A percentile compares a stretch with the other conserved stretches of the same genome.
Evolutionary conservation across 2,888 invertebrate species (phyloP).

Genomic region (Anorthoa munda): DNA sequence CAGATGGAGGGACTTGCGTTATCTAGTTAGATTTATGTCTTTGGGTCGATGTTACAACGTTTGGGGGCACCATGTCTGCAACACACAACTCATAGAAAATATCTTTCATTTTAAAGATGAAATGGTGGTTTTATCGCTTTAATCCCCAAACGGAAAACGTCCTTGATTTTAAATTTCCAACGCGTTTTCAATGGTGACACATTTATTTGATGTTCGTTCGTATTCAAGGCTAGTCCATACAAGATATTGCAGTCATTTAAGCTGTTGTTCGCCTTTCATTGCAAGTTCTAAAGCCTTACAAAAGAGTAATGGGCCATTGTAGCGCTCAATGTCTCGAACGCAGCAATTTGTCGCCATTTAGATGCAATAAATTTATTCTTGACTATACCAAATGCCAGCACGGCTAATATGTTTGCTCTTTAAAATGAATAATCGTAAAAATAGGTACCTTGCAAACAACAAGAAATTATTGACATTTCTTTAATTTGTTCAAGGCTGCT

Average conservation of each 20-base stretch:
- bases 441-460: background rate
- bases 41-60: too few species aligned
- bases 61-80: too few species aligned
- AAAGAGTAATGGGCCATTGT: slow-evolving; percentile 56
- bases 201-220: background rate
- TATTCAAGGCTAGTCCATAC: slow-evolving; percentile 2
- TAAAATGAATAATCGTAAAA: background rate
- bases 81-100: too few species aligned
- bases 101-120: too few species aligned
- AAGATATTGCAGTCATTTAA: slow-evolving; percentile 10
- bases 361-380: slow-evolving; percentile 33
- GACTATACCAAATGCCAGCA: background rate
- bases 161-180: background rate
- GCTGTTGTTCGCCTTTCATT: slow-evolving; percentile 37
- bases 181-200: background rate
- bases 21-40: too few species aligned
- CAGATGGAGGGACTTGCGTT: too few species aligned
- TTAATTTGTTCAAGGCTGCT: too few species aligned
- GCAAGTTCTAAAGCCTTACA: slow-evolving; percentile 48
- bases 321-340: slow-evolving; percentile 44
- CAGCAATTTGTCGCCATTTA: slow-evolving; percentile 45
- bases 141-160: too few species aligned
- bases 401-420: slow-evolving; percentile 4
- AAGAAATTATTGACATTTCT: background rate
- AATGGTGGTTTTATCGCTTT: too few species aligned